Evolutionary conservation across 2,113 vertebrate genomes (phyloP), one percentile per base, ranked within the genome.

Genomic region (Scolopax mira): DNA sequence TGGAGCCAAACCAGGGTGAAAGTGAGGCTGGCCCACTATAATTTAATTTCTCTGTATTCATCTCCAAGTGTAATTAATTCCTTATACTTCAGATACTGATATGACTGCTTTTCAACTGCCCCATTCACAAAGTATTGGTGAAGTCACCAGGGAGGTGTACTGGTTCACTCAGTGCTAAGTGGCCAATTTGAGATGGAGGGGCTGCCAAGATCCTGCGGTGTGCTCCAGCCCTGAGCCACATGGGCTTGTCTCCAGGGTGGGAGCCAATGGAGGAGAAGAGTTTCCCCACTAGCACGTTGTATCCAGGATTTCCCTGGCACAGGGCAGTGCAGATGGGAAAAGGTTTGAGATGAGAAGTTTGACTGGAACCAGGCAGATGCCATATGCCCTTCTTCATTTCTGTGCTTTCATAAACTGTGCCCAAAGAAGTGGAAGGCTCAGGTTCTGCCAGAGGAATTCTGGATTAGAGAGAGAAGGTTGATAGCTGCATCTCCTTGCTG

Each of bases 131-230:
- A 60, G 31, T 16, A 17, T 27, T 25, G 37, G 7, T 72, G 55
- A 39, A 73, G 42, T 66, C 44, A 23, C 39, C 0, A 0, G 13
- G 15, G 35, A 49, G 15, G 12, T 25, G 30, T 71, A 1, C 2
- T 13, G 62, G 41, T 28, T 52, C 31, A 37, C 23, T 51, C 0
- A 2, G 33, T 61, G 44, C 52, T 48, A 55, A 23, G 16, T 15
- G 55, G 27, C 35, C 62, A 33, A 19, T 11, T 31, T 52, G 66
- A 55, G 57, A 46, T 18, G 35, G 33, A 66, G n/a, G 6, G 6
- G 7, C 55, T 79, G 28, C 60, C 57, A 74, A 30, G 28, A 33
- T 5, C 27, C 17, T 75, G 48, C 3, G 4, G 19, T 8, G 28
- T 1, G 5, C 6, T 73, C 30, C 57, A 42, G 41, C 35, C 22